phyloP scores from a whole-genome alignment of 2,113 vertebrate species.

The Ivindomyrus marchei region DNA sequence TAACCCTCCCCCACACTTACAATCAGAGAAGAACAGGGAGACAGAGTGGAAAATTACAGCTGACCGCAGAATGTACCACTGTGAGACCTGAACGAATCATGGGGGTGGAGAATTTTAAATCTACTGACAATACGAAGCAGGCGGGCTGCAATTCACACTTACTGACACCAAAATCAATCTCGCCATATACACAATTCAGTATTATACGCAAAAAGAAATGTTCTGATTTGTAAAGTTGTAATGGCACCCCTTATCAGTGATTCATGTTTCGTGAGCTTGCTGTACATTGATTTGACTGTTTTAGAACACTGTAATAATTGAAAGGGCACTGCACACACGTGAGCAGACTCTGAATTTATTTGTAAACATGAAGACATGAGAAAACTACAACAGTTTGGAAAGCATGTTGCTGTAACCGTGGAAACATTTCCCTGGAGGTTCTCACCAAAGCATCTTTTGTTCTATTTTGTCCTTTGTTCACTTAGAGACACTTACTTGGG shows the following conservation, averaged over 20 bases:
- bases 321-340: background rate
- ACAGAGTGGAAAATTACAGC: constrained; percentile 27
- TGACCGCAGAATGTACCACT: constrained; percentile 13
- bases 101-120: background rate
- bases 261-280: background rate
- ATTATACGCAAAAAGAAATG: background rate
- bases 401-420: background rate
- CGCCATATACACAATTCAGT: background rate
- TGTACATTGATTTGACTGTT: background rate
- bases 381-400: background rate
- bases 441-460: background rate
- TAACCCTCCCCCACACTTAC: constrained; percentile 4
- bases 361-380: background rate
- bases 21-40: constrained; percentile 9
- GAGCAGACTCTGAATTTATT: background rate
- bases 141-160: background rate
- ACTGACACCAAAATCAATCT: background rate
- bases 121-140: background rate
- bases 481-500: background rate
- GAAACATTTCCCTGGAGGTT: background rate
- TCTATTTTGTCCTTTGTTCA: background rate
- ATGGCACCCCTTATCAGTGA: background rate
- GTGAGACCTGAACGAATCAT: background rate
- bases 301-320: background rate
- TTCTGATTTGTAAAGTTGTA: background rate